These are phyloP conservation scores for Muscicapa striata DNA, from an alignment of 2,797 vertebrate species.

Conservation along the genomic window DNA sequence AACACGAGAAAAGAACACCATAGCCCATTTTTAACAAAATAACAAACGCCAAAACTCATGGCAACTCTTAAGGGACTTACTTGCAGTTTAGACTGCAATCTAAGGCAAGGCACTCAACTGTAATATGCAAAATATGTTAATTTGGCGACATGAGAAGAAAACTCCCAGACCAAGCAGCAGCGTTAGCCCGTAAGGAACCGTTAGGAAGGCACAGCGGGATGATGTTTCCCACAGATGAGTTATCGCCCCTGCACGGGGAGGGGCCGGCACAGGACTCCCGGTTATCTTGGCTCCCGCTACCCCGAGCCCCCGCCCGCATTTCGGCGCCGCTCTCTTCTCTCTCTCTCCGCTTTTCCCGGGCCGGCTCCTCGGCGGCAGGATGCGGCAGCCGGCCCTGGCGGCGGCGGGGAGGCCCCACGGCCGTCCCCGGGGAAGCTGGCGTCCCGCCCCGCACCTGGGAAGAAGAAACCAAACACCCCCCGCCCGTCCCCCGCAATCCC, in stretches of 20 bases:
- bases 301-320: background rate
- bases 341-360: too few species aligned
- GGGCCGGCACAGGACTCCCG: background rate
- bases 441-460: background rate
- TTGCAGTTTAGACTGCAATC: constrained; percentile 63
- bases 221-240: background rate
- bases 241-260: background rate
- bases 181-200: constrained; percentile 25
- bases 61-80: constrained; percentile 72
- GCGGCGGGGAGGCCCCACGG: background rate
- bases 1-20: constrained; percentile 52
- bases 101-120: constrained; percentile 64
- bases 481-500: background rate
- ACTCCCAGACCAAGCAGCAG: constrained; percentile 29
- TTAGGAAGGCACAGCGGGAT: background rate
- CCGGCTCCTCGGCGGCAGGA: background rate
- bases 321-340: too few species aligned
- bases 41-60: constrained; percentile 53
- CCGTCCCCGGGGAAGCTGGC: background rate
- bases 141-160: constrained; percentile 18
- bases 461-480: constrained; percentile 37
- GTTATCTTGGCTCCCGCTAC: background rate
- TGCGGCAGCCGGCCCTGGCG: background rate
- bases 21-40: constrained; percentile 76
- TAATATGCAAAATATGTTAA: constrained; percentile 61